Base-by-base conservation (phyloP, 2,113 vertebrate genomes). In the Bubo blakistoni region DNA sequence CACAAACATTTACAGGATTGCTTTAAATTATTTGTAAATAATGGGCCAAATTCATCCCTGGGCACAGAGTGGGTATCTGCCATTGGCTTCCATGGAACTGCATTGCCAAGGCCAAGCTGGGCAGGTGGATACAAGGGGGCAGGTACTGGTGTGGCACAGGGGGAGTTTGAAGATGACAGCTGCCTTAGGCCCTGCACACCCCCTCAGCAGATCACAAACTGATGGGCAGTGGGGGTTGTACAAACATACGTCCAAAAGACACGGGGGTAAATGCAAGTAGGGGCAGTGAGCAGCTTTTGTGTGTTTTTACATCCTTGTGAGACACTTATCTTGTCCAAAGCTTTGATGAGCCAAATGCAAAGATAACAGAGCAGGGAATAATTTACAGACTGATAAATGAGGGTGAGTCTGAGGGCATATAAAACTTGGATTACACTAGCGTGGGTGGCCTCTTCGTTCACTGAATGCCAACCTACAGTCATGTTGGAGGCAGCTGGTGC, bases 1-100 rank as follows among this genome's bases (percentile, higher is more conserved):
- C 78, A 62, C 61, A 96, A 93, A 82, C 81, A 82, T 94, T 92
- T 92, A 86, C 86, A 94, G 81, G 95, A 95, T 82, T 80, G 54
- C 92, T 95, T 96, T 85, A 92, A 96, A 92, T 92, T 79, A 87
- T 96, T 92, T 94, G 73, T 92, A 95, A 96, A 94, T 69, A 95
- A 89, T 40, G 82, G 72, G 51, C 67, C 65, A 76, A 91, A 79
- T 69, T 29, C 91, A 72, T 81, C 66, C 69, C 61, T 49, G 69
- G 80, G 70, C 72, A 62, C 49, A 70, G 49, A n/a, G 17, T 1
- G 13, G 6, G 57, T 79, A 3, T 11, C 5, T 77, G 73, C 79
- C 26, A 4, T 10, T 4, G 47, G 19, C 22, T 25, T 46, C 29
- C 9, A 1, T 2, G 17, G 51, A 69, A 18, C 6, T 9, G 34